Evolutionary conservation across 2,797 vertebrate species (phyloP), one percentile per base, ranked within the genome.

Genomic region (Vireo griseus): DNA sequence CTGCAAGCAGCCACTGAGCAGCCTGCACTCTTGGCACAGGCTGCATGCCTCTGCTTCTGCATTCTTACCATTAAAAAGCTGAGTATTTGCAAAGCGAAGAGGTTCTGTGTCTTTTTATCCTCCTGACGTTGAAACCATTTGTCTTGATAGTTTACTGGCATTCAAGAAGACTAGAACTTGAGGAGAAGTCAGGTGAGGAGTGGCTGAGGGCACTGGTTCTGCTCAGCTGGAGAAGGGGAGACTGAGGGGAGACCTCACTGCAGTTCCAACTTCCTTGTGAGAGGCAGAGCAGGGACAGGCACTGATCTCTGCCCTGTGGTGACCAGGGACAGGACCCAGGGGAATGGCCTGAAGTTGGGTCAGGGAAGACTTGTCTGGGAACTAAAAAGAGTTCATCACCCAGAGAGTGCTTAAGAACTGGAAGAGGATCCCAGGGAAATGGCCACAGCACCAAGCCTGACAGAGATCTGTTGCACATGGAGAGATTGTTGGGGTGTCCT

Each of bases 271-370:
- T 63, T 39, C 18, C 33, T 29, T 1, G 20, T 10, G 51, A 55
- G 11, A 5, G 29, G 31, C 8, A 15, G 26, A 42, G 21, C 4
- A 66, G 35, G 20, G 21, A 2, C 14, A 42, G 69, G 2, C 42
- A 11, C 13, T 40, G 58, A 40, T 25, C 35, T 9, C 40, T 28
- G 33, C 50, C 37, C 42, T 45, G 4, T 44, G 35, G 19, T 13
- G 39, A 21, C 13, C 57, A n/a, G 28, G 0, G 4, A 13, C 24
- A 40, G 16, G 2, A 31, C 5, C 3, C 5, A 5, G 10, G 35
- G 29, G 24, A 55, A 48, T 0, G 11, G 9, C 9, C 35, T 21
- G 11, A 25, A 31, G 5, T 0, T 20, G 16, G 4, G 13, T 10
- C 35, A 42, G 35, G 11, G 7, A 4, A 42, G 24, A 3, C 6